Conservation (phyloP, 2,888 invertebrate species). For the Stramonita haemastoma region DNA sequence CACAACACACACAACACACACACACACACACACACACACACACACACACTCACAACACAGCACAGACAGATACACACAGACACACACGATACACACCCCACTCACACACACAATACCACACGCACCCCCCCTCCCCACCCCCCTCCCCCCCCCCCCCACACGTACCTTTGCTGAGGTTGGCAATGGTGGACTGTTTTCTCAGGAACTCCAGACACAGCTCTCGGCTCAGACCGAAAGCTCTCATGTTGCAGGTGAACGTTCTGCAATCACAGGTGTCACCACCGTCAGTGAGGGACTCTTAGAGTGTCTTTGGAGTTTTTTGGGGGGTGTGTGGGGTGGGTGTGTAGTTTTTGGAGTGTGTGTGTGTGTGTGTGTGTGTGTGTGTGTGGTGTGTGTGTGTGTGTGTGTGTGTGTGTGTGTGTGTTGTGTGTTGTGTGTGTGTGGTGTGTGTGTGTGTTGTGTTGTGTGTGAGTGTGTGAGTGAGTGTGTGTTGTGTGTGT, state of each 20-base stretch:
- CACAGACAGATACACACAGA: neutral
- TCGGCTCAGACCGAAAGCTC: constrained; percentile 84
- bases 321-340: no score
- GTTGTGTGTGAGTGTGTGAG: no score
- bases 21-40: neutral
- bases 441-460: no score
- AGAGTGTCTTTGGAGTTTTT: no score
- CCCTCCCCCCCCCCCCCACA: neutral
- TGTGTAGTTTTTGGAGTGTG: no score
- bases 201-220: constrained; percentile 85
- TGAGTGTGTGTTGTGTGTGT: no score
- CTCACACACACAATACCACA: neutral
- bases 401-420: no score
- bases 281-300: no score
- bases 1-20: neutral
- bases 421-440: no score
- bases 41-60: neutral
- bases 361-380: no score
- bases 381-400: no score
- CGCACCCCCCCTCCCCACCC: neutral
- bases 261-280: constrained; percentile 54
- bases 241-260: constrained; percentile 85
- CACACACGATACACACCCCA: neutral
- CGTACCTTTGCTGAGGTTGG: constrained; percentile 83
- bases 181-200: constrained; percentile 83